A percentile compares a stretch with the other conserved stretches of the same genome.
phyloP scores from a whole-genome alignment of 2,888 invertebrate species.

The Escarpia spicata region DNA sequence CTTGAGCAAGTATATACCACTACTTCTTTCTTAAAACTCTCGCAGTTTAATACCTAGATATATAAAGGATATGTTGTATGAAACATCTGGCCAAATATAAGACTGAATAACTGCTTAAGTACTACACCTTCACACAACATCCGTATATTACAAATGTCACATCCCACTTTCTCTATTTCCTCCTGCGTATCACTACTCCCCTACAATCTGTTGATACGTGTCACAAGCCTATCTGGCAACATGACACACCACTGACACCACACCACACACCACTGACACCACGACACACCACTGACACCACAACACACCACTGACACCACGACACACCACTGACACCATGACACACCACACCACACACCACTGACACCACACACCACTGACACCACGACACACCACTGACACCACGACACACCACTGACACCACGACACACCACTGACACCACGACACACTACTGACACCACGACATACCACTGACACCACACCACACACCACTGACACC shows the following conservation, averaged over 20 bases:
- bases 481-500: neutral
- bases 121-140: neutral
- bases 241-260: neutral
- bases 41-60: neutral
- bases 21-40: no score
- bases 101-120: neutral
- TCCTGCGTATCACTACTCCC: neutral
- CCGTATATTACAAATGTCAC: neutral
- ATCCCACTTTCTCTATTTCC: neutral
- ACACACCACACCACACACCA: neutral
- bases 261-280: no score
- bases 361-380: neutral
- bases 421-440: neutral
- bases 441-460: no score
- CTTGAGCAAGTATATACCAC: no score
- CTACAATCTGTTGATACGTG: neutral
- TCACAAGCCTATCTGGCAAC: neutral
- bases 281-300: neutral
- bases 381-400: neutral
- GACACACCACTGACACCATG: neutral
- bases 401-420: neutral
- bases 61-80: neutral
- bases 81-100: neutral
- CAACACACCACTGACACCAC: neutral
- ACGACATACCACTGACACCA: neutral